Percentiles rank a stretch among this genome's conserved stretches.
Evolutionary conservation across 2,797 vertebrate genomes (phyloP).

Genomic region (Gobionotothen gibberifrons): DNA sequence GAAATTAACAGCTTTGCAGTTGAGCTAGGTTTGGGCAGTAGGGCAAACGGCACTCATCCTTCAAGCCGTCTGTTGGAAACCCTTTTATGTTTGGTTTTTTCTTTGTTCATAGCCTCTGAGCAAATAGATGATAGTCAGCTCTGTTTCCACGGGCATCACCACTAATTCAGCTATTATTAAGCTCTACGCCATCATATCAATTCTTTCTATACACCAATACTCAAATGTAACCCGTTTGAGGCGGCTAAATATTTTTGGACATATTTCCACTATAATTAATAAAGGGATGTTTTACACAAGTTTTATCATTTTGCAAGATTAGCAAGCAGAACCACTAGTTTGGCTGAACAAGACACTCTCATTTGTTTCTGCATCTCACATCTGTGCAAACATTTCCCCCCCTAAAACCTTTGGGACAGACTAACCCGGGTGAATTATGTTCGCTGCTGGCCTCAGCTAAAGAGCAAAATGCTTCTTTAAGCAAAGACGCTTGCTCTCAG

Average conservation of each 20-base stretch:
- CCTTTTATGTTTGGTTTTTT: background rate
- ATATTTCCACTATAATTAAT: background rate
- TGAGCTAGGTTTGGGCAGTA: conserved; percentile 37
- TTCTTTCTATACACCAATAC: background rate
- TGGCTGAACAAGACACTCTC: conserved; percentile 4
- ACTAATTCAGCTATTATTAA: background rate
- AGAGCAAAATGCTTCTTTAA: conserved; percentile 52
- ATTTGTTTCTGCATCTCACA: background rate
- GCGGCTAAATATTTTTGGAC: background rate
- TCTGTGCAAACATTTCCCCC: conserved; percentile 1
- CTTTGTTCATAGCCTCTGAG: background rate
- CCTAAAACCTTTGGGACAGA: background rate
- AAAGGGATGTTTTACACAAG: no score
- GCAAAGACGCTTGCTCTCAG: conserved; percentile 48
- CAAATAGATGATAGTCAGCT: background rate
- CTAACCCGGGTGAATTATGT: conserved; percentile 17
- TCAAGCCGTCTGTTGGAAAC: background rate
- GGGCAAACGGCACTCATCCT: conserved; percentile 24
- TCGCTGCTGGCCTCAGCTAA: conserved; percentile 30
- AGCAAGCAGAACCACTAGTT: background rate
- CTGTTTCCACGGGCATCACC: background rate
- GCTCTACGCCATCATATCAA: background rate
- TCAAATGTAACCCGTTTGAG: background rate
- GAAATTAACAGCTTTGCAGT: conserved; percentile 52
- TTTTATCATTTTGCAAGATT: no score